A percentile compares a stretch with the other conserved stretches of the same genome.
phyloP scores from a whole-genome alignment of 2,888 invertebrate species.

The Dynastes grantii region DNA sequence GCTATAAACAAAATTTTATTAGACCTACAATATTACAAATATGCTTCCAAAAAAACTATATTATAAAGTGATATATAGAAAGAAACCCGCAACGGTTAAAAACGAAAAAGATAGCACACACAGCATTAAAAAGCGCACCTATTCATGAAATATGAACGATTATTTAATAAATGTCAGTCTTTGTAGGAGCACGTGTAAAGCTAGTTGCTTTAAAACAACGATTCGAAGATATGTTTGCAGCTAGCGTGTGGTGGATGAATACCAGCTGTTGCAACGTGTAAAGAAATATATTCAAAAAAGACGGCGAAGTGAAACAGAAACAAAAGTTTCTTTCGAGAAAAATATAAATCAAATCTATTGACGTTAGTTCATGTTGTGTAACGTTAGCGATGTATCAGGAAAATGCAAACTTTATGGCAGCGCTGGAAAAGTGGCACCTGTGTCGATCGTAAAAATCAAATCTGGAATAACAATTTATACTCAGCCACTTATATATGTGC shows the following conservation, averaged over 20 bases:
- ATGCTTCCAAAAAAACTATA: too few relatives aligned
- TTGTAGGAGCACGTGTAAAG: too few relatives aligned
- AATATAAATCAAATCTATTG: conserved; percentile 37
- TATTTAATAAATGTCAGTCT: too few relatives aligned
- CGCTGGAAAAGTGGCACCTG: conserved; percentile 26
- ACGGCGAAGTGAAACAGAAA: neutral
- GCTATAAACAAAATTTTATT: too few relatives aligned
- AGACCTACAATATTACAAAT: too few relatives aligned
- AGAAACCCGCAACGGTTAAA: too few relatives aligned
- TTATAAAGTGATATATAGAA: too few relatives aligned
- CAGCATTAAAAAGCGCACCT: too few relatives aligned
- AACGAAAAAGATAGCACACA: too few relatives aligned
- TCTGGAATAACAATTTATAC: conserved; percentile 28
- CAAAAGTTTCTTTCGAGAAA: conserved; percentile 2
- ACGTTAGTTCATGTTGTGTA: conserved; percentile 33
- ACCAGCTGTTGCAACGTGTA: neutral
- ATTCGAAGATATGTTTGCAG: too few relatives aligned
- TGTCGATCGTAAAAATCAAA: conserved; percentile 44
- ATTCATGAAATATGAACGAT: too few relatives aligned
- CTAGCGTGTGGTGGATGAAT: neutral
- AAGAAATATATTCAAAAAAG: conserved; percentile 13
- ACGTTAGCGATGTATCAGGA: conserved; percentile 26
- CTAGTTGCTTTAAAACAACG: too few relatives aligned
- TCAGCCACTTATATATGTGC: neutral
- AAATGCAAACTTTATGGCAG: conserved; percentile 27